Conservation (phyloP, 2,113 vertebrate species). For the Xenopus laevis region DNA sequence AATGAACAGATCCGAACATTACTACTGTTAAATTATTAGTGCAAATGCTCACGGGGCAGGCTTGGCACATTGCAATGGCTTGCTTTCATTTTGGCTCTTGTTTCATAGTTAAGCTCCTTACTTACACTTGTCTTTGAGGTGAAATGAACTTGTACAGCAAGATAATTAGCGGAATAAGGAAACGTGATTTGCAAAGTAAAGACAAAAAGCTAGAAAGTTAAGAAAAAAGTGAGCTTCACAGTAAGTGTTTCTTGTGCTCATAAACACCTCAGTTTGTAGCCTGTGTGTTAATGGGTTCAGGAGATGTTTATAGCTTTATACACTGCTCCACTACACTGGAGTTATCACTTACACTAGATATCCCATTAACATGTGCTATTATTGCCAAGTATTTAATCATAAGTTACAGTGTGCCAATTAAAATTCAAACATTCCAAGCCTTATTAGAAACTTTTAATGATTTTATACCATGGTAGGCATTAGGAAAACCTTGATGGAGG, state of each 20-base stretch:
- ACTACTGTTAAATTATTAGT: slow-evolving; percentile 25
- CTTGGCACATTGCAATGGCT: neutral
- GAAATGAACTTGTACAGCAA: slow-evolving; percentile 18
- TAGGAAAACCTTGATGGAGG: slow-evolving; percentile 8
- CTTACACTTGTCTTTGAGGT: slow-evolving; percentile 13
- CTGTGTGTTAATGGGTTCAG: slow-evolving; percentile 44
- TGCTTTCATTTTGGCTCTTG: neutral
- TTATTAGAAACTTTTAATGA: slow-evolving; percentile 43
- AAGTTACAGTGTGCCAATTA: slow-evolving; percentile 45
- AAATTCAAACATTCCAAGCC: slow-evolving; percentile 36
- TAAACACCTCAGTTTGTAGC: slow-evolving; percentile 45
- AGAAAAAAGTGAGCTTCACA: slow-evolving; percentile 34
- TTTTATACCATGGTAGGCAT: slow-evolving; percentile 10
- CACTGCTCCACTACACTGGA: slow-evolving; percentile 27
- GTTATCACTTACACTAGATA: slow-evolving; percentile 44
- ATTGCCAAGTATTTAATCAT: slow-evolving; percentile 46
- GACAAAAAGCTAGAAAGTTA: slow-evolving; percentile 35
- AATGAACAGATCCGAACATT: slow-evolving; percentile 19
- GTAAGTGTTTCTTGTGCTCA: slow-evolving; percentile 44
- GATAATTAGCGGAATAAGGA: slow-evolving; percentile 26
- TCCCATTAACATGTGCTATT: slow-evolving; percentile 43
- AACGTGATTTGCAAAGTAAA: slow-evolving; percentile 41
- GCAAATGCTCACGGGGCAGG: slow-evolving; percentile 10
- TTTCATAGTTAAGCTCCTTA: neutral
- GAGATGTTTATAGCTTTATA: slow-evolving; percentile 39